Evolutionary conservation across 2,113 vertebrate genomes (phyloP), one percentile per base, ranked within the genome.

Genomic region (Penelope pileata): DNA sequence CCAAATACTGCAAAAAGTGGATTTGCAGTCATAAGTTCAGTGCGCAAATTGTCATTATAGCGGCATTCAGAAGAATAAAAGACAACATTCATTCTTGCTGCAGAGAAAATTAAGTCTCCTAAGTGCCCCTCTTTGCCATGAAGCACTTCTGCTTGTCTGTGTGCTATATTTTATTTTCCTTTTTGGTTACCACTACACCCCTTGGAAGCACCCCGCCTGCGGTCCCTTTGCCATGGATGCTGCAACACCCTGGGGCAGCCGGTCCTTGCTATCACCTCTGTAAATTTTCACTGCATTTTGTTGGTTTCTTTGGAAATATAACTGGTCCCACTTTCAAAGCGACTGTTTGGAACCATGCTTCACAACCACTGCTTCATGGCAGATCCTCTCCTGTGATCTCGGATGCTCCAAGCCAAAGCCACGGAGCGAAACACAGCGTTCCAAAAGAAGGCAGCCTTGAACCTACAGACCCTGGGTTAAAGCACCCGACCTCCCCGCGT

Each of bases 81-180:
- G 83, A 96, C 91, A 96, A 94, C 73, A 92, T 89, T 90, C 62
- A 93, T 92, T 87, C 70, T 81, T 24, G 4, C 56, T 91, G 82
- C 81, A 88, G 50, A 92, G 86, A 93, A 96, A 97, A 95, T 95
- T 91, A 94, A 96, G 93, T 86, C 78, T 93, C 90, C 84, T 93
- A 93, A 95, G 76, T 40, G 68, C 83, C 91, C 75, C 83, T 86
- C 81, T 94, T 94, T 94, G 81, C 86, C 88, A 91, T 62, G 26
- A 91, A 96, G 82, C 58, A 94, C 81, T 90, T 94, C 83, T 63
- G 18, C 36, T 63, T 76, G 67, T 81, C 53, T 66, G 23, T 42
- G 40, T 40, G 66, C 80, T 48, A 7, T 58, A 78, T 84, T 90
- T 95, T 82, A 68, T 85, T 75, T 89, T 51, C 84, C 83, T 86